Evolutionary conservation across 2,797 vertebrate species (phyloP).

Genomic region (Lithobates pipiens): DNA sequence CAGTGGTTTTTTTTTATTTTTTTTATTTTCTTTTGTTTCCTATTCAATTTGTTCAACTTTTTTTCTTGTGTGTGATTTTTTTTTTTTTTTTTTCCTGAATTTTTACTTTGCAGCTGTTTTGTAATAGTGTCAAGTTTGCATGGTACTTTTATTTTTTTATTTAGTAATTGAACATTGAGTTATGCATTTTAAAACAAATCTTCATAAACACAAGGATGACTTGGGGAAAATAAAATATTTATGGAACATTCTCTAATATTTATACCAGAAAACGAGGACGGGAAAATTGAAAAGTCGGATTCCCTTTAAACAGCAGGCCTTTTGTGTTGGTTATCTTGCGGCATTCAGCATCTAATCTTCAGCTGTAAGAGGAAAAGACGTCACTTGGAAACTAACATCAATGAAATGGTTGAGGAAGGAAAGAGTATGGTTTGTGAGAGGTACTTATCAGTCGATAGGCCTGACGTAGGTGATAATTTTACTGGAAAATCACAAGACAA

Average conservation of each 20-base stretch:
- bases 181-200: too few species aligned
- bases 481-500: slow-evolving; percentile 50
- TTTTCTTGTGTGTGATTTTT: too few species aligned
- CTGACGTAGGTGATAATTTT: slow-evolving; percentile 52
- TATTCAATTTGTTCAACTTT: too few species aligned
- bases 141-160: too few species aligned
- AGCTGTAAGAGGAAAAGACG: slow-evolving; percentile 5
- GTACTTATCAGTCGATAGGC: slow-evolving; percentile 54
- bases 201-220: too few species aligned
- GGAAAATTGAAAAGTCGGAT: background rate
- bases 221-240: too few species aligned
- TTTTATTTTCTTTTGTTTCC: too few species aligned
- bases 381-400: slow-evolving; percentile 24
- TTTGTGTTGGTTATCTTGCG: slow-evolving; percentile 52
- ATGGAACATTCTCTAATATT: background rate
- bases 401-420: slow-evolving; percentile 8
- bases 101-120: too few species aligned
- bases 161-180: too few species aligned
- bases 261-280: background rate
- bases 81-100: too few species aligned
- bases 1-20: too few species aligned
- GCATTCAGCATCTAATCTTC: slow-evolving; percentile 23
- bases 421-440: slow-evolving; percentile 20
- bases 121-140: too few species aligned
- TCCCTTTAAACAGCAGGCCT: slow-evolving; percentile 1